Evolutionary conservation across 2,888 invertebrate genomes (phyloP), one percentile per base, ranked within the genome.

Genomic region (Andrena bucephala): DNA sequence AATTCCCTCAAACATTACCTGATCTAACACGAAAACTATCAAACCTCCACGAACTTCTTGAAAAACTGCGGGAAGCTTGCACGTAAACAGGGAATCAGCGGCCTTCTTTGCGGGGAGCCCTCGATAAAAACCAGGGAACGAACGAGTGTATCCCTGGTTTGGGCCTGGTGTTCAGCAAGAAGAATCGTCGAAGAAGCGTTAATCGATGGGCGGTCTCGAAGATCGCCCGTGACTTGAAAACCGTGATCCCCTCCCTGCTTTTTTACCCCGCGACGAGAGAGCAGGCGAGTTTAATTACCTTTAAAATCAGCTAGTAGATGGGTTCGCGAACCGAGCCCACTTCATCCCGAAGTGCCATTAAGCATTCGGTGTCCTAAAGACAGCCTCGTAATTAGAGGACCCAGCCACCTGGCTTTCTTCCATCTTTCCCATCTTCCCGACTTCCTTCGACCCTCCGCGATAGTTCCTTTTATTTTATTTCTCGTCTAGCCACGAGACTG

Each of bases 301-400:
- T 88, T 84, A 87, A 89, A 89, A 89, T 89, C 85, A 75, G 85
- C 69, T 63, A 68, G 81, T 81, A 84, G 90, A 90, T 85, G 80
- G 85, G 75, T 82, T 71, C 82, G 71, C 83, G 85, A 82, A 73
- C 74, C 72, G 62, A 89, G 80, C 70, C 87, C 86, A 86, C 89
- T 89, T 90, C 85, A 84, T 85, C 65, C 81, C 76, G 69, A 78
- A 89, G 87, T 81, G 81, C 84, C 83, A 90, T 89, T 89, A 90
- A 89, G 85, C 83, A 84, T 83, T 88, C 85, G 80, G 74, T 87
- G 87, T 87, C 77, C 84, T 81, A 85, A 86, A 77, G 82, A 86
- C 85, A 85, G 84, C 77, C 67, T 76, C 77, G 83, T 87, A 89
- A 89, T 89, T 89, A 89, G 89, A 88, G 88, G 70, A 83, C 60